Percentiles rank a stretch among this genome's conserved stretches.
phyloP scores from a whole-genome alignment of 2,888 invertebrate species.

The Linhomoeus sp. region DNA sequence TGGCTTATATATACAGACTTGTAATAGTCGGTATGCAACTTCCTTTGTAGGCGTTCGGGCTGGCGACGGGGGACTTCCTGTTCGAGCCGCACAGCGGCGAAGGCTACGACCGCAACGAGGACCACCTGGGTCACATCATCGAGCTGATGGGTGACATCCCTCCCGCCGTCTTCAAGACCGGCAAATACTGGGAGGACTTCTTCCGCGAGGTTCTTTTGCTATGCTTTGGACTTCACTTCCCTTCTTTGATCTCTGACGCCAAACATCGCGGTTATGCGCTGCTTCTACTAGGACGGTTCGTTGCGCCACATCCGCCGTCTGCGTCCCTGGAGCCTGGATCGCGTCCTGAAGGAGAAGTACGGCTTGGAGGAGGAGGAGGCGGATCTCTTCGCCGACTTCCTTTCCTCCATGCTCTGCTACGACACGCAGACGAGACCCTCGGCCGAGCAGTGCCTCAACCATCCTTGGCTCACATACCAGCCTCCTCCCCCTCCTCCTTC shows the following conservation, averaged over 20 bases:
- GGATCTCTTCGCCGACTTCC: slow-evolving; percentile 72
- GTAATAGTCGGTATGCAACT: not conserved
- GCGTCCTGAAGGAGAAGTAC: slow-evolving; percentile 85
- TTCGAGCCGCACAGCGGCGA: slow-evolving; percentile 97
- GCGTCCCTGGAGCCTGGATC: slow-evolving; percentile 47
- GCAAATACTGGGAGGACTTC: slow-evolving; percentile 76
- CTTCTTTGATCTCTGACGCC: not conserved
- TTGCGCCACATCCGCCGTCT: not conserved
- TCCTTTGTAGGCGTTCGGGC: slow-evolving; percentile 56
- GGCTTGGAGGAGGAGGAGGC: slow-evolving; percentile 79
- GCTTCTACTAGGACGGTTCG: not conserved
- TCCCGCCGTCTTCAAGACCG: slow-evolving; percentile 67
- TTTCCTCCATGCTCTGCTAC: slow-evolving; percentile 66
- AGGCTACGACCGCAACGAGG: slow-evolving; percentile 88
- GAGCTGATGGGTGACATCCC: slow-evolving; percentile 93
- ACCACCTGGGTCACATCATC: slow-evolving; percentile 95
- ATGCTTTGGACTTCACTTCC: not conserved
- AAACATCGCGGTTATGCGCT: not conserved
- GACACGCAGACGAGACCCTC: no score
- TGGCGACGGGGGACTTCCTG: slow-evolving; percentile 96
- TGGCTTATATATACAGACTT: not conserved
- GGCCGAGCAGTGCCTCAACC: no score
- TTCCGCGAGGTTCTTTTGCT: slow-evolving; percentile 35
- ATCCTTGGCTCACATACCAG: no score
- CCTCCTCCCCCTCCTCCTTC: no score